Evolutionary conservation across 2,888 invertebrate species (phyloP).

Genomic region (Andricus quercusramuli): DNA sequence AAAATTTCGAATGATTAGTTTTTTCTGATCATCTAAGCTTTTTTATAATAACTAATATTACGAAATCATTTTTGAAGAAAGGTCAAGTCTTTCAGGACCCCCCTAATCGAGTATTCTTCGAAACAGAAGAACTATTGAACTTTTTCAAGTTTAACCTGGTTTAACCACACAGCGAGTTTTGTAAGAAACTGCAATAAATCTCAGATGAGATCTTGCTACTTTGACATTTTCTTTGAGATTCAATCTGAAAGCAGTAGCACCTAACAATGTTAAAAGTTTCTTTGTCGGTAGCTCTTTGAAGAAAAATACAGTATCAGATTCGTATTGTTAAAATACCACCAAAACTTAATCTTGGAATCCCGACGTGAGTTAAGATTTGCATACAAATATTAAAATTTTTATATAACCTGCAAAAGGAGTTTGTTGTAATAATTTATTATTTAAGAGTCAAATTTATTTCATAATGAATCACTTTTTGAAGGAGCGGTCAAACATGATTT

Average conservation of each 20-base stretch:
- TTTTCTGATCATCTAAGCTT: too few relatives aligned
- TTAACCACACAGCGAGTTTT: not conserved
- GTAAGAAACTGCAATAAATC: not conserved
- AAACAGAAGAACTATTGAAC: not conserved
- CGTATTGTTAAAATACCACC: not conserved
- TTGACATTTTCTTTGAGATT: constrained; percentile 20
- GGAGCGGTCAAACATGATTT: too few relatives aligned
- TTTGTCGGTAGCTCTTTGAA: constrained; percentile 20
- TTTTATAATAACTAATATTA: too few relatives aligned
- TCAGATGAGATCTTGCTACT: constrained; percentile 14
- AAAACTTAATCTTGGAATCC: not conserved
- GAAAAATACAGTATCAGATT: not conserved
- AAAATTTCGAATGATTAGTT: too few relatives aligned
- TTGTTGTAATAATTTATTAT: not conserved
- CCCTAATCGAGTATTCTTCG: not conserved
- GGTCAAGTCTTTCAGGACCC: not conserved
- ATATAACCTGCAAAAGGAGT: not conserved
- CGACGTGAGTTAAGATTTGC: not conserved
- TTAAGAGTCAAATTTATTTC: not conserved
- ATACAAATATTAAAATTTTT: not conserved
- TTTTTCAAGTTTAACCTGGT: constrained; percentile 1
- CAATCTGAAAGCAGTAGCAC: constrained; percentile 23
- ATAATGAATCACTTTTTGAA: too few relatives aligned
- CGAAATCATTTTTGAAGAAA: not conserved
- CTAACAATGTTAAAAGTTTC: constrained; percentile 8